Base-by-base conservation (phyloP, 2,888 invertebrate genomes). In the Caenorhabditis sulstoni region DNA sequence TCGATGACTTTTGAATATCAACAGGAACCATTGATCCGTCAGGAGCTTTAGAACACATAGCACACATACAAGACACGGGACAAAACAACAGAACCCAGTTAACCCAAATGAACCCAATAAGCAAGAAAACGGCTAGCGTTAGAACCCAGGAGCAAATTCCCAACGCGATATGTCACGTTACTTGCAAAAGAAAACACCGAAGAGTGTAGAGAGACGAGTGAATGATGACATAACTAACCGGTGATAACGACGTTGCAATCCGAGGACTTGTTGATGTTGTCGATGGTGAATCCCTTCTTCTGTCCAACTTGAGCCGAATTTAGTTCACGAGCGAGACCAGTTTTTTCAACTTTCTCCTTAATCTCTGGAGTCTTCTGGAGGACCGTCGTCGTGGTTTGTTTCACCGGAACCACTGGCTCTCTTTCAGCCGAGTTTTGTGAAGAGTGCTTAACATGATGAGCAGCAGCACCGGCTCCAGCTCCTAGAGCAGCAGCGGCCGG, bases 161-260 rank as follows among this genome's bases (percentile, higher is more conserved):
- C 12, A 65, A 29, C 29, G 7, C 3, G 39, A 62, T n/a, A 37
- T 23, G 22, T 3, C 29, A 29, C 29, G 29, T 29, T 29, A 29
- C 29, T 29, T 29, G 29, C 29, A 29, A 29, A 53, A 12, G 52
- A 3, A 52, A 39, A 37, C 16, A 55, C 29, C 12, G n/a, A 50
- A 20, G 29, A 37, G 20, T 52, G 20, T 29, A 23, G 39, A 41
- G 39, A 57, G 1, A 16, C 14, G 4, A 18, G 12, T 20, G n/a
- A 55, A n/a, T 23, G 52, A 14, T 44, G 52, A 55, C 16, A 29
- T 44, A 58, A 68, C 86, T 74, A 39, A 90, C 90, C 90, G 23
- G 87, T 87, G 22, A 90, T 87, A 53, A 90, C 81, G 22, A 89
- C 89, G 64, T 89, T 90, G 83, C 88, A 89, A 62, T 90, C 90